A percentile compares a stretch with the other conserved stretches of the same genome.
Conservation (phyloP, 2,888 invertebrate genomes). For the Drosophila paramelanica region DNA sequence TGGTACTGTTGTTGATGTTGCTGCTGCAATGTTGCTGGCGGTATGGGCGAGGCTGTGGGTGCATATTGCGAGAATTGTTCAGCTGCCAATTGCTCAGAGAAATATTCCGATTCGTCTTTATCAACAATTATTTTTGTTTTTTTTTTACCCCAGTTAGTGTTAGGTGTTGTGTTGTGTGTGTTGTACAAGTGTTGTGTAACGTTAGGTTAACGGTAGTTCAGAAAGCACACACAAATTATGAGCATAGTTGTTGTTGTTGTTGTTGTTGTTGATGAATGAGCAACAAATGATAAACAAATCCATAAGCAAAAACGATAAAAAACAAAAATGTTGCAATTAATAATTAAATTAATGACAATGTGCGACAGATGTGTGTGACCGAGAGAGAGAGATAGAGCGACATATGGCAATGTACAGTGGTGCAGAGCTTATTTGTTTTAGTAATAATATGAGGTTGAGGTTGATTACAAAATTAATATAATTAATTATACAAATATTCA, state of each 20-base stretch:
- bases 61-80: constrained; percentile 86
- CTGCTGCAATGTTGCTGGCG: constrained; percentile 59
- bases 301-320: constrained; percentile 48
- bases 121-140: constrained; percentile 14
- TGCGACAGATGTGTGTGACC: constrained; percentile 31
- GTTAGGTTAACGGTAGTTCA: constrained; percentile 76
- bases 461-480: no score
- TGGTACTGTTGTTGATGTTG: constrained; percentile 63
- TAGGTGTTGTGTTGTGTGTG: constrained; percentile 34
- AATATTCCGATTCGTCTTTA: constrained; percentile 85
- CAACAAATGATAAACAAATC: constrained; percentile 60
- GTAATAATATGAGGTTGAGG: neutral
- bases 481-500: no score
- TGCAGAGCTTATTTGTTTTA: constrained; percentile 19
- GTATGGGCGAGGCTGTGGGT: constrained; percentile 74
- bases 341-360: constrained; percentile 63
- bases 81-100: constrained; percentile 85
- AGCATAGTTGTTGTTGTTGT: constrained; percentile 33
- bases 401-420: constrained; percentile 39
- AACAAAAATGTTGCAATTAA: constrained; percentile 48
- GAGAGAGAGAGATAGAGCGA: neutral
- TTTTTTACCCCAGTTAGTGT: constrained; percentile 49
- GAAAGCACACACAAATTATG: constrained; percentile 64
- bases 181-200: constrained; percentile 46
- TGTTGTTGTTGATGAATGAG: constrained; percentile 51